phyloP scores from a whole-genome alignment of 1,140 invertebrate species.

The Penaeus japonicus region DNA sequence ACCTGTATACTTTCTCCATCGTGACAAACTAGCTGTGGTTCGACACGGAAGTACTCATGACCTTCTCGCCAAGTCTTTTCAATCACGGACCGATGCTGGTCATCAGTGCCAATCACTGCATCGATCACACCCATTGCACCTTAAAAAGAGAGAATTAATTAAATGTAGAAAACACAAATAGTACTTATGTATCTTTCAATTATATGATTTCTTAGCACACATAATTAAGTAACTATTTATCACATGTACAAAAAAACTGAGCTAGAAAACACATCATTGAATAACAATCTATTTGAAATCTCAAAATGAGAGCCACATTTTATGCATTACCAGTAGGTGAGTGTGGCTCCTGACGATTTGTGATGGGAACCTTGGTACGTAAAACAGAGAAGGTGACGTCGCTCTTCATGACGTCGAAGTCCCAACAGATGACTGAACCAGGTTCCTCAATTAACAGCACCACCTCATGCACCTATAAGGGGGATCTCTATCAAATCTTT shows the following conservation, averaged over 20 bases:
- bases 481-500: too few relatives aligned
- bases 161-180: background rate
- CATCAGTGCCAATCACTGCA: constrained; percentile 59
- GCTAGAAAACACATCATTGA: too few relatives aligned
- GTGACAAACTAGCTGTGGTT: constrained; percentile 82
- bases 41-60: constrained; percentile 79
- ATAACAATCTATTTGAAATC: too few relatives aligned
- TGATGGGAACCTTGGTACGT: constrained; percentile 69
- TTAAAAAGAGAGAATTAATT: background rate
- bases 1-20: constrained; percentile 95
- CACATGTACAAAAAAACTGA: too few relatives aligned
- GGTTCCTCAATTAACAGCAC: constrained; percentile 82
- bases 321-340: constrained; percentile 28
- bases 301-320: too few relatives aligned
- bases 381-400: constrained; percentile 89
- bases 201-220: too few relatives aligned
- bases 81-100: constrained; percentile 70
- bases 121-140: constrained; percentile 58
- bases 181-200: background rate
- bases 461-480: constrained; percentile 79
- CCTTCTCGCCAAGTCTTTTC: constrained; percentile 83
- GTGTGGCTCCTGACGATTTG: constrained; percentile 59
- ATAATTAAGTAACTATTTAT: too few relatives aligned
- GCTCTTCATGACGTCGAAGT: constrained; percentile 93
- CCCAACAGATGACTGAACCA: constrained; percentile 93